Percentiles rank a stretch among this genome's conserved stretches.
Evolutionary conservation across 2,888 invertebrate species (phyloP).

Genomic region (Standfussiana lucernea): DNA sequence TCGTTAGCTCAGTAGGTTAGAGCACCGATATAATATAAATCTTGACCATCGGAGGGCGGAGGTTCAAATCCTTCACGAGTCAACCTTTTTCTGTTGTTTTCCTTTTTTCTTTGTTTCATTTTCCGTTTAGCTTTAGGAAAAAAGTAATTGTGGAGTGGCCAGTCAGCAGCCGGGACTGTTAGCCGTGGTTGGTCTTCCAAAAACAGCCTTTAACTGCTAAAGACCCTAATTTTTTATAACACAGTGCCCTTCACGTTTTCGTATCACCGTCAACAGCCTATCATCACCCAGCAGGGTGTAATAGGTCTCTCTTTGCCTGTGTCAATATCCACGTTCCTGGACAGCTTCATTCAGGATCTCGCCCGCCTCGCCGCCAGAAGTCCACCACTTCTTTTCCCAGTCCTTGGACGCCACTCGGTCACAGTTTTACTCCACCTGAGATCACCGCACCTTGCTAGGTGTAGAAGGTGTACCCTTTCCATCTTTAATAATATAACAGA

Average conservation of each 20-base stretch:
- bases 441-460: no score
- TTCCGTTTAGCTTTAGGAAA: background rate
- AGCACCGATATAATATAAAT: constrained; percentile 5
- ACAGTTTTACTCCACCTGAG: no score
- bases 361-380: no score
- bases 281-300: background rate
- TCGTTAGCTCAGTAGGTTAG: constrained; percentile 12
- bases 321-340: background rate
- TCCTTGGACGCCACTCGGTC: no score
- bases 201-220: background rate
- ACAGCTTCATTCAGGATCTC: background rate
- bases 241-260: background rate
- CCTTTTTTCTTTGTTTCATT: background rate
- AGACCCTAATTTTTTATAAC: background rate
- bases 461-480: no score
- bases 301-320: background rate
- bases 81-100: background rate
- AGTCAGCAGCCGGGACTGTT: background rate
- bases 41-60: constrained; percentile 6
- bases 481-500: no score
- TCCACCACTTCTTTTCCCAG: no score
- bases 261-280: background rate
- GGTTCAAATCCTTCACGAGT: constrained; percentile 7
- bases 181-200: no score
- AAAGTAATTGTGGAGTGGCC: background rate